A percentile compares a stretch with the other conserved stretches of the same genome.
Evolutionary conservation across 2,888 invertebrate species (phyloP).

Genomic region (Dryococelus australis): DNA sequence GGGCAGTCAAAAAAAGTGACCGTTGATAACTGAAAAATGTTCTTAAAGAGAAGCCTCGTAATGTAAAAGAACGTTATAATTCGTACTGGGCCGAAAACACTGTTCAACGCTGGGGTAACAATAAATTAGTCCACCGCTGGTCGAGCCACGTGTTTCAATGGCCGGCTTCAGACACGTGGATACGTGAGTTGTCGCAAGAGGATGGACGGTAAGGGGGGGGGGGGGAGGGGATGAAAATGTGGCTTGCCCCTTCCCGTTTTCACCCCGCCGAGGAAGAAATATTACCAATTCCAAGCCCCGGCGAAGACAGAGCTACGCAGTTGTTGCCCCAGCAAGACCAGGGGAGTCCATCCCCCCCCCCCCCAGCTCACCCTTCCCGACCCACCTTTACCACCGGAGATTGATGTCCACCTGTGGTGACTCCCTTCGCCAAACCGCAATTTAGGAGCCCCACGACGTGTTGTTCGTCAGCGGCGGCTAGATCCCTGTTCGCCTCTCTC

Average conservation of each 20-base stretch:
- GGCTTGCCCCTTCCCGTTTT: background rate
- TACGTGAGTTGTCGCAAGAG: too few relatives aligned
- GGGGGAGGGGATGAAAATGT: background rate
- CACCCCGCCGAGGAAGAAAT: background rate
- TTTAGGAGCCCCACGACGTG: background rate
- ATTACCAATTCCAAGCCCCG: background rate
- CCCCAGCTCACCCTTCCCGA: background rate
- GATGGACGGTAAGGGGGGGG: background rate
- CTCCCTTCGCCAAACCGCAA: background rate
- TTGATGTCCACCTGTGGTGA: conserved; percentile 11
- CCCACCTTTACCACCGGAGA: background rate
- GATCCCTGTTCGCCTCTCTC: too few relatives aligned
- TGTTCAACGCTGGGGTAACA: too few relatives aligned
- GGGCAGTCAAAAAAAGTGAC: too few relatives aligned
- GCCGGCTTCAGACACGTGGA: background rate
- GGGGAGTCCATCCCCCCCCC: background rate
- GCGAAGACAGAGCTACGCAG: background rate
- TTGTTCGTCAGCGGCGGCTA: background rate
- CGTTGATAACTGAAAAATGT: too few relatives aligned
- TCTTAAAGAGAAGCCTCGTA: too few relatives aligned
- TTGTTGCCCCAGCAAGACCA: background rate
- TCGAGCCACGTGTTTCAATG: background rate
- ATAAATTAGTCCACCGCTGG: too few relatives aligned
- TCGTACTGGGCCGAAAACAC: too few relatives aligned
- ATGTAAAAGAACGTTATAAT: too few relatives aligned